Percentiles rank a stretch among this genome's conserved stretches.
phyloP scores from a whole-genome alignment of 2,797 vertebrate species.

The Typhlichthys eigenmanni region DNA sequence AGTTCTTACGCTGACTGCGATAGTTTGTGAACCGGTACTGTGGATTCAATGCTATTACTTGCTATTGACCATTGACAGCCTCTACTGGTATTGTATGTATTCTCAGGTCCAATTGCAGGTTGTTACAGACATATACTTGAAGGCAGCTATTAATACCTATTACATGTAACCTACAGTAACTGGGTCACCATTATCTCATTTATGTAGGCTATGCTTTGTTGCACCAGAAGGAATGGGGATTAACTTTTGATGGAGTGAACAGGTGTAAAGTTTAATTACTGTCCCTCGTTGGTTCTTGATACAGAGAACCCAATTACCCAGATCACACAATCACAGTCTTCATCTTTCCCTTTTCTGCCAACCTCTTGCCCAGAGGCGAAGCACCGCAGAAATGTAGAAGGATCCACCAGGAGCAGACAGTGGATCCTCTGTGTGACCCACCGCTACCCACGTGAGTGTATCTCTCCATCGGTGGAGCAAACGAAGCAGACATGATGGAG shows the following conservation, averaged over 20 bases:
- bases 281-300: slow-evolving; percentile 35
- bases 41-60: too few species aligned
- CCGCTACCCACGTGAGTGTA: slow-evolving; percentile 84
- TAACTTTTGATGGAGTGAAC: slow-evolving; percentile 36
- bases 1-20: too few species aligned
- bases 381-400: slow-evolving; percentile 34
- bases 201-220: not conserved
- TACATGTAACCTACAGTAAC: slow-evolving; percentile 2
- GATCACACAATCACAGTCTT: slow-evolving; percentile 24
- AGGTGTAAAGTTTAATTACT: slow-evolving; percentile 47
- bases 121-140: too few species aligned
- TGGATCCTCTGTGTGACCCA: slow-evolving; percentile 55
- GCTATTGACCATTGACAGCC: too few species aligned
- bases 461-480: slow-evolving; percentile 80
- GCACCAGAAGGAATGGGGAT: not conserved
- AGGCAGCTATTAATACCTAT: too few species aligned
- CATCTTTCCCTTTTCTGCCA: slow-evolving; percentile 57
- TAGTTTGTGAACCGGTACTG: too few species aligned
- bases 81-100: too few species aligned
- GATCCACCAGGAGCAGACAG: slow-evolving; percentile 72
- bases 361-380: slow-evolving; percentile 61
- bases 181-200: slow-evolving; percentile 11
- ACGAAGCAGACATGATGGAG: slow-evolving; percentile 88
- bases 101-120: too few species aligned
- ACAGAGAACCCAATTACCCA: slow-evolving; percentile 32